Base-by-base conservation (phyloP, 2,888 invertebrate species). In the Xanthia icteritia region DNA sequence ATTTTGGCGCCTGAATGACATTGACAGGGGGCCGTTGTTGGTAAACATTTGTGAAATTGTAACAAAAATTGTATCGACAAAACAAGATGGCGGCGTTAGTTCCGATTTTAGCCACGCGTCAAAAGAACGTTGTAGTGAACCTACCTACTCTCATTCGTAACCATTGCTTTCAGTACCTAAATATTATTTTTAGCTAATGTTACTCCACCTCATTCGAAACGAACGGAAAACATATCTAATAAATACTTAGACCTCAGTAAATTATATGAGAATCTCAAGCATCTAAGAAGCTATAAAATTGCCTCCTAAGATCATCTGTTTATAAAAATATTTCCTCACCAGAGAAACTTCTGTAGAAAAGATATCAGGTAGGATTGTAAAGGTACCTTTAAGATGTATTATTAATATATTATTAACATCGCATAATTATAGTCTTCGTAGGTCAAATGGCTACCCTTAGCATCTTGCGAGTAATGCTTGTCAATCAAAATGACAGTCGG, bases 401-500 rank as follows among this genome's bases (percentile, higher is more conserved):
- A 70, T 39, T 39, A 54, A 27, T 48, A 31, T 51, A 42, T 56
- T 48, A 81, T 27, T 65, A 45, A 65, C 36, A 45, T n/a, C 48
- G 20, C 42, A 15, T 67, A 64, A 51, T 27, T 45, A 58, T 17
- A 17, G 23, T 39, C 54, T 64, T 36, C 11, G 0, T 23, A 72
- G 64, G 64, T 81, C 79, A 60, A 68, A 83, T 68, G 54, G 39
- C 64, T 4, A 68, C 72, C 72, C 54, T 79, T 79, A 48, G 54
- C 51, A 4, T 81, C 63, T 71, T 51, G 48, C 36, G 15, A 45
- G 48, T 23, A 45, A 45, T 39, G 54, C 39, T 39, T 84, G 82
- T 69, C 85, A 84, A 65, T 84, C 71, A 79, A 68, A 42, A 68
- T 36, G 79, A 69, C 65, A 83, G 77, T 61, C 15, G 5, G 67